Evolutionary conservation across 2,888 invertebrate species (phyloP).

Genomic region (Elegia similella): DNA sequence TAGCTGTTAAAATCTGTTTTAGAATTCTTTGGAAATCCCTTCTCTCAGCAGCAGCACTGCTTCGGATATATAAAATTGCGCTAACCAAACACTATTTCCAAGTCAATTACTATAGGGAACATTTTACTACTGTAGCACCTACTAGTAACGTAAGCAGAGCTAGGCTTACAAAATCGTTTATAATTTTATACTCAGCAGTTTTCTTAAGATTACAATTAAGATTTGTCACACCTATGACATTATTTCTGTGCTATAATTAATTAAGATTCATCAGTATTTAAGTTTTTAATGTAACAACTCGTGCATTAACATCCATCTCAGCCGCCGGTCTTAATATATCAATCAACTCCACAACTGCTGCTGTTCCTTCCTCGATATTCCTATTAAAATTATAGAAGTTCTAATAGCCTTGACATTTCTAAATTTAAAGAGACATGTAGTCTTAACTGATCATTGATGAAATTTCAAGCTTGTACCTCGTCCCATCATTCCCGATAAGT

Average conservation of each 20-base stretch:
- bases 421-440: conserved; percentile 35
- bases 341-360: conserved; percentile 38
- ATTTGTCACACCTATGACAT: conserved; percentile 38
- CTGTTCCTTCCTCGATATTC: conserved; percentile 35
- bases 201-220: conserved; percentile 73
- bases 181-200: conserved; percentile 79
- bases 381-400: conserved; percentile 11
- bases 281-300: not conserved
- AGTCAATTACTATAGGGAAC: conserved; percentile 93
- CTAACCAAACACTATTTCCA: conserved; percentile 84
- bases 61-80: conserved; percentile 42
- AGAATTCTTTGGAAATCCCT: conserved; percentile 51
- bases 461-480: conserved; percentile 69
- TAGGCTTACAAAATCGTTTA: conserved; percentile 77
- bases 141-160: conserved; percentile 72
- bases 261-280: conserved; percentile 20
- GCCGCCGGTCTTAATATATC: conserved; percentile 24
- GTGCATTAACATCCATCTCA: conserved; percentile 31
- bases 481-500: conserved; percentile 49
- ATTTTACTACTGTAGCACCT: conserved; percentile 83
- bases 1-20: conserved; percentile 54
- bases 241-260: conserved; percentile 32
- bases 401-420: conserved; percentile 11
- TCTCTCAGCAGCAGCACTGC: conserved; percentile 53
- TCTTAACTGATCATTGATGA: conserved; percentile 72